Percentiles rank a stretch among this genome's conserved stretches.
phyloP scores from a whole-genome alignment of 2,113 vertebrate species.

The Marcusenius ussheri region DNA sequence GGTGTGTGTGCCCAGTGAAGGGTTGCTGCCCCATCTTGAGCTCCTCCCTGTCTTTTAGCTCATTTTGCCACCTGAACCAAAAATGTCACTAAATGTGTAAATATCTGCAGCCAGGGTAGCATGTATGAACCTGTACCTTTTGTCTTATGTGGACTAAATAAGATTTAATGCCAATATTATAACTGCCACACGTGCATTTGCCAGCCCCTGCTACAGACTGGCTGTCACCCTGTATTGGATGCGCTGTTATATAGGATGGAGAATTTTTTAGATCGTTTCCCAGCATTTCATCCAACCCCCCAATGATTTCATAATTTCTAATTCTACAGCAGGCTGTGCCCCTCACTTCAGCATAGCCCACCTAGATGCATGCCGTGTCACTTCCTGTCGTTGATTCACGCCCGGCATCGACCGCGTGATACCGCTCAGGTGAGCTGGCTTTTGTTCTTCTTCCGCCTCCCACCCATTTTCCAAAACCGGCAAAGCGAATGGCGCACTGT shows the following conservation, averaged over 20 bases:
- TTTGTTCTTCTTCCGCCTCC: neutral
- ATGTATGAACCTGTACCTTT: neutral
- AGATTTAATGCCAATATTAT: neutral
- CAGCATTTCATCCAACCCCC: neutral
- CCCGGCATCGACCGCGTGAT: neutral
- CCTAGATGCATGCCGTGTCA: neutral
- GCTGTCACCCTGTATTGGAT: neutral
- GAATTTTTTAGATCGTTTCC: neutral
- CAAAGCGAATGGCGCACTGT: neutral
- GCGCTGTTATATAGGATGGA: neutral
- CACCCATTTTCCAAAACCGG: neutral
- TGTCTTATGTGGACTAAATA: neutral
- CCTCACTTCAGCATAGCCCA: neutral
- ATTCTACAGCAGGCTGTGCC: neutral
- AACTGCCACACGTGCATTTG: no score
- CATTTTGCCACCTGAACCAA: neutral
- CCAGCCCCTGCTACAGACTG: neutral
- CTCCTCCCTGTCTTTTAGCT: neutral
- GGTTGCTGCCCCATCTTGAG: neutral
- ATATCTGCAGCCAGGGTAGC: neutral
- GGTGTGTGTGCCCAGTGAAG: neutral
- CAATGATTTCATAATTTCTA: neutral
- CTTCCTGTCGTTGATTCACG: neutral
- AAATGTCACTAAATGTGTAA: neutral
- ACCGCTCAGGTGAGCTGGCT: neutral